phyloP scores from a whole-genome alignment of 2,888 invertebrate genomes.

The Uropetala carovei region DNA sequence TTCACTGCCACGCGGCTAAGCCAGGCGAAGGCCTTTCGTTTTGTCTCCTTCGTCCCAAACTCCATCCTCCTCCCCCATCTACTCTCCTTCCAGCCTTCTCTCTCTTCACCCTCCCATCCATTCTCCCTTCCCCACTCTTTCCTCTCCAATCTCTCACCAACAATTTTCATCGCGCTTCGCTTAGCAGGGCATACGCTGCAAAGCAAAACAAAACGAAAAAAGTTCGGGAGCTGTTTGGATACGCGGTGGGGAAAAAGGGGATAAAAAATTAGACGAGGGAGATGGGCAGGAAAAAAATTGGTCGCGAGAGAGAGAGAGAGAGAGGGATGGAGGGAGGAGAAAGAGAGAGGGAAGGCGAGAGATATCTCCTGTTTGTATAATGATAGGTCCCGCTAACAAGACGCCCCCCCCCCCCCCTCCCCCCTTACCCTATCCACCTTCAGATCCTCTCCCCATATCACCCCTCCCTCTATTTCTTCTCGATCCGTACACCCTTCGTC shows the following conservation, averaged over 20 bases:
- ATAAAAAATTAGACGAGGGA: background rate
- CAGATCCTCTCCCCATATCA: background rate
- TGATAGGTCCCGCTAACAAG: slow-evolving; percentile 61
- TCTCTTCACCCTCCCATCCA: background rate
- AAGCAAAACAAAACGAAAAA: slow-evolving; percentile 50
- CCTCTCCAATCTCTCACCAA: slow-evolving; percentile 40
- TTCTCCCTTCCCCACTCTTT: background rate
- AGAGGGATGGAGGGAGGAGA: slow-evolving; percentile 17
- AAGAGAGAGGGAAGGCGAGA: slow-evolving; percentile 19
- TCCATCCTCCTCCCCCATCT: background rate
- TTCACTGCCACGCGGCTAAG: background rate
- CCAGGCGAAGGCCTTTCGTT: slow-evolving; percentile 15
- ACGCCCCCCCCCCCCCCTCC: background rate
- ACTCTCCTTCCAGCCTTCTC: background rate
- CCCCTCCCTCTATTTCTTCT: slow-evolving; percentile 15
- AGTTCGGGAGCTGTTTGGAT: slow-evolving; percentile 38
- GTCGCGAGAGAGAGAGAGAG: slow-evolving; percentile 18
- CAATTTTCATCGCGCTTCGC: slow-evolving; percentile 64
- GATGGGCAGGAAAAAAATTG: slow-evolving; percentile 46
- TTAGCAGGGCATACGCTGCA: slow-evolving; percentile 55
- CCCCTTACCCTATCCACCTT: background rate
- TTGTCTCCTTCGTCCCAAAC: background rate
- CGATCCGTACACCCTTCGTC: background rate
- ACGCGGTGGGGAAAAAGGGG: background rate
- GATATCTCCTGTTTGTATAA: slow-evolving; percentile 52